Evolutionary conservation across 1,140 invertebrate species (phyloP).

Genomic region (Thalassaphorura encarpata): DNA sequence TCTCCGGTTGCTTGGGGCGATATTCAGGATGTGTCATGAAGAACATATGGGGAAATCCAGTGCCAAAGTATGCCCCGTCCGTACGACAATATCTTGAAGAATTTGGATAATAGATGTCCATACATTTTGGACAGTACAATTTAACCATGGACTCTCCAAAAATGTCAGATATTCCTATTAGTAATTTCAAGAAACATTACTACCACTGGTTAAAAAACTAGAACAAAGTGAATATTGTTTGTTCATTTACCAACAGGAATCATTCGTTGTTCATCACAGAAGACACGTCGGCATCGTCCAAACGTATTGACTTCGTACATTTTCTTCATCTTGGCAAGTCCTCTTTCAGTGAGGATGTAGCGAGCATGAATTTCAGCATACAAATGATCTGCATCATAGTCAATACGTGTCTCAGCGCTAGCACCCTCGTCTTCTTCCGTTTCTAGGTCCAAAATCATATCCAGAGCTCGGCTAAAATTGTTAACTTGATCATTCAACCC

Average conservation of each 20-base stretch:
- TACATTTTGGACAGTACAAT: conserved; percentile 98
- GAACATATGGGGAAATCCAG: conserved; percentile 99
- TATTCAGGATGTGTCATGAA: conserved; percentile 99
- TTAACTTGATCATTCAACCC: neutral
- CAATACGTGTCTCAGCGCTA: neutral
- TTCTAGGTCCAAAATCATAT: conserved; percentile 1
- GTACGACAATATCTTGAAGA: conserved; percentile 98
- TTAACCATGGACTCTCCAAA: conserved; percentile 99
- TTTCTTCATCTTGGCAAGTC: neutral
- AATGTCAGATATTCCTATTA: conserved; percentile 86
- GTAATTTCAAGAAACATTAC: too few relatives aligned
- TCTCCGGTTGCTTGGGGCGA: conserved; percentile 87
- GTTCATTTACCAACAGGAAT: neutral
- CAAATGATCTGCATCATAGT: neutral
- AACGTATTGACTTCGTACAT: neutral
- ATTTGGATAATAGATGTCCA: conserved; percentile 97
- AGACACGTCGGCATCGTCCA: neutral
- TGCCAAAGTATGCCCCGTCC: conserved; percentile 99
- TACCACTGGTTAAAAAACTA: too few relatives aligned
- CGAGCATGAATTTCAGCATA: conserved; percentile 5
- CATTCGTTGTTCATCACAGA: neutral
- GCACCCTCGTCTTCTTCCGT: neutral
- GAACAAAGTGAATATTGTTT: too few relatives aligned
- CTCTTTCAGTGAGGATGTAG: neutral
- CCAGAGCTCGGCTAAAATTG: neutral